Base-by-base conservation (phyloP, 2,797 vertebrate species). In the Sebastes elongatus region DNA sequence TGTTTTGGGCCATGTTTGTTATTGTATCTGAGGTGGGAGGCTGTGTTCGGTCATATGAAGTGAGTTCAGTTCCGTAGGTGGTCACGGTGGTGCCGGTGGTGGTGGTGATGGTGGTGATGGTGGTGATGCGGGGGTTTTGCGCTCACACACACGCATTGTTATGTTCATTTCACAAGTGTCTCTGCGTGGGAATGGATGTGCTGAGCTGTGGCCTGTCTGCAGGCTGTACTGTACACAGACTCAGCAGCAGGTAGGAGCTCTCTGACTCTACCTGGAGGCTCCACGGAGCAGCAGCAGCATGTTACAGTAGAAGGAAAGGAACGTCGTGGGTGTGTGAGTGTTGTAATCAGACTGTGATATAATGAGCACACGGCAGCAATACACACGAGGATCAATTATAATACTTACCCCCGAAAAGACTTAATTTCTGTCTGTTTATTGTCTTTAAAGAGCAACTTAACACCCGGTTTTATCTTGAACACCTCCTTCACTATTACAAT, bases 1-100 rank as follows among this genome's bases (percentile, higher is more conserved):
- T 87, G 88, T 78, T 88, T 62, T 62, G 78, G 86, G 66, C 86
- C 89, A 42, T 81, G 85, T 89, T 93, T 92, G 90, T 90, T 92
- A 70, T 88, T 85, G 86, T 71, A 80, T 80, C 72, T 68, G 80
- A 89, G 82, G 90, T 88, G 83, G 89, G 89, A 88, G 88, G 84
- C 84, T 74, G 83, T 81, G 82, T 84, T 92, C 86, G 83, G 77
- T 85, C 79, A 60, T 33, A 56, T 72, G 74, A 77, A 85, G 85
- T 76, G 81, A 88, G 86, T 88, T 86, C 85, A 90, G 62, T 71
- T 76, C 83, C 75, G 88, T 91, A 89, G 91, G 89, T 89, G 88
- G 86, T 78, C 53, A 55, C 10, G 70, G 78, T 52, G 75, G 23
- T 38, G 75, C 42, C 20, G 4, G 49, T 10, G 71, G 76, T 46